Evolutionary conservation across 2,888 invertebrate genomes (phyloP).

Genomic region (Venustoraphidia nigricollis): DNA sequence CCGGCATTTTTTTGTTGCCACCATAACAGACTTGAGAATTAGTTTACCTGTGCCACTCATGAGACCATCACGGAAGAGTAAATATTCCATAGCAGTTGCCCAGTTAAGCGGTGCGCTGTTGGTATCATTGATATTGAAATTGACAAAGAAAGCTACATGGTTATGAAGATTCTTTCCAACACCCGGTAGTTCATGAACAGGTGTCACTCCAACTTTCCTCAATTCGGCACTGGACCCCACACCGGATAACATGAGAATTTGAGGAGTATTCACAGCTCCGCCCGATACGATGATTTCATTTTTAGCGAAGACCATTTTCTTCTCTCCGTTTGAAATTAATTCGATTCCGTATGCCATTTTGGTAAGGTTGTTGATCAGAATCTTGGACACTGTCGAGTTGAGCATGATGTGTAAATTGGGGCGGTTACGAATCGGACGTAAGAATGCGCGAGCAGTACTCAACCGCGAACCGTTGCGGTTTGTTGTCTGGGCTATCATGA

Average conservation of each 20-base stretch:
- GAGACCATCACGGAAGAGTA: constrained; percentile 72
- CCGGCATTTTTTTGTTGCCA: too few relatives aligned
- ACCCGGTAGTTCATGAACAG: constrained; percentile 57
- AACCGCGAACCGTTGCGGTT: constrained; percentile 72
- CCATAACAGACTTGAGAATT: too few relatives aligned
- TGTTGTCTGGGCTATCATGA: constrained; percentile 78
- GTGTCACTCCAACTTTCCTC: constrained; percentile 38
- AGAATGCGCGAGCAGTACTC: constrained; percentile 66
- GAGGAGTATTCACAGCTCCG: constrained; percentile 86
- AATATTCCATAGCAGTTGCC: constrained; percentile 84
- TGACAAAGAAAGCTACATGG: constrained; percentile 66
- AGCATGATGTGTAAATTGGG: constrained; percentile 70
- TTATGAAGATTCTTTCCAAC: constrained; percentile 79
- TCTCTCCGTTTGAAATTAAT: constrained; percentile 41
- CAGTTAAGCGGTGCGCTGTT: constrained; percentile 77
- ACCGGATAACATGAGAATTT: constrained; percentile 80
- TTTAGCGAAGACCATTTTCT: constrained; percentile 42
- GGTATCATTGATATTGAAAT: constrained; percentile 69
- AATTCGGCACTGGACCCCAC: constrained; percentile 66
- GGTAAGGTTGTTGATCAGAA: constrained; percentile 58
- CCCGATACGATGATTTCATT: constrained; percentile 52
- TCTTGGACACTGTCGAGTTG: constrained; percentile 62
- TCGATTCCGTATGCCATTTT: constrained; percentile 67
- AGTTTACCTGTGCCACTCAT: constrained; percentile 70
- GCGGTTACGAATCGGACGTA: constrained; percentile 60